phyloP scores from a whole-genome alignment of 92 coral and sea anemone species.

The Ricordea florida region DNA sequence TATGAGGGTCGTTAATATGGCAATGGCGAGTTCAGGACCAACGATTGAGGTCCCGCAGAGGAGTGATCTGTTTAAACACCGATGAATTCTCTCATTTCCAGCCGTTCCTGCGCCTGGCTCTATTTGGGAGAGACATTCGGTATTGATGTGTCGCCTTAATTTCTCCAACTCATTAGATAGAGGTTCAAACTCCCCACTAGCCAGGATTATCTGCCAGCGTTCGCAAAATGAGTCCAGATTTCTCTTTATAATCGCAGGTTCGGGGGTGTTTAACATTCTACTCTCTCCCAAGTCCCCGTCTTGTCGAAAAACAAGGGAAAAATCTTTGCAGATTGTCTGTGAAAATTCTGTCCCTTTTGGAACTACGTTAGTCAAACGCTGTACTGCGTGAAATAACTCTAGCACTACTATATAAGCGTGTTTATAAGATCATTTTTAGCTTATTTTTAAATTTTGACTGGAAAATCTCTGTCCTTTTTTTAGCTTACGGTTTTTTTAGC shows the following conservation, averaged over 20 bases:
- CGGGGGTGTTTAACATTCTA: constrained; percentile 45
- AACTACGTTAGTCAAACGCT: constrained; percentile 46
- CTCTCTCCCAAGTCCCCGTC: constrained; percentile 54
- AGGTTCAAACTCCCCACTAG: background rate
- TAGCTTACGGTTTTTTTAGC: too few relatives aligned
- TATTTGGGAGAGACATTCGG: constrained; percentile 70
- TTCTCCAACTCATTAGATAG: constrained; percentile 53
- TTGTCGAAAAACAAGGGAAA: constrained; percentile 57
- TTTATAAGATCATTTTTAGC: too few relatives aligned
- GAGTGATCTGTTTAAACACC: constrained; percentile 57
- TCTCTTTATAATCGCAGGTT: constrained; percentile 45
- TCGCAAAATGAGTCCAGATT: constrained; percentile 63
- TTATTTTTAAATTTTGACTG: too few relatives aligned
- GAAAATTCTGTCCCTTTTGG: constrained; percentile 27
- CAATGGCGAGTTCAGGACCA: constrained; percentile 77
- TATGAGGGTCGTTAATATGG: constrained; percentile 55
- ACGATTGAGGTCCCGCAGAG: constrained; percentile 64
- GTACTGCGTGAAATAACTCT: constrained; percentile 64
- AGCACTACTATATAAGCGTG: too few relatives aligned
- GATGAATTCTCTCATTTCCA: constrained; percentile 64
- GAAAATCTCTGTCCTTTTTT: too few relatives aligned
- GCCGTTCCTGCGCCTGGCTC: constrained; percentile 78
- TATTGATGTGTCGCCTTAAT: constrained; percentile 58
- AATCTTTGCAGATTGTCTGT: constrained; percentile 61
- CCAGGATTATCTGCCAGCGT: constrained; percentile 18